phyloP scores from a whole-genome alignment of 2,888 invertebrate species.

The Dasypogon diadema region DNA sequence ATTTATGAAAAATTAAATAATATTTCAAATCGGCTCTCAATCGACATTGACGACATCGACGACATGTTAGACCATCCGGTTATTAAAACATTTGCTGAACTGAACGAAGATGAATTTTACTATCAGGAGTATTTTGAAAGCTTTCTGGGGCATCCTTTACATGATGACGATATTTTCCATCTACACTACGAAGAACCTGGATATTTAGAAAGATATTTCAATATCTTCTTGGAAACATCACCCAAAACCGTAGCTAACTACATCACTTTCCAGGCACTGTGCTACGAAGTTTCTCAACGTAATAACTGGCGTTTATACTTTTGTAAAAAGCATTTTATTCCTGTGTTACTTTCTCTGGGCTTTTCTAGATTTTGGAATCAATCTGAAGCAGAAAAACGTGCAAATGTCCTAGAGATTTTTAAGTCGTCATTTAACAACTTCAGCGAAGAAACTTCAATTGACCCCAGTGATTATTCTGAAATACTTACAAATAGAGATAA shows the following conservation, averaged over 20 bases:
- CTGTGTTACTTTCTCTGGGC: neutral
- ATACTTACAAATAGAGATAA: neutral
- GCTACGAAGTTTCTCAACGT: neutral
- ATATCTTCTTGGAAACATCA: neutral
- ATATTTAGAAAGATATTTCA: neutral
- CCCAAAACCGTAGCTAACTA: slow-evolving; percentile 3
- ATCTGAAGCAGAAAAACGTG: neutral
- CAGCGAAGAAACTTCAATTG: neutral
- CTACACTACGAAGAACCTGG: neutral
- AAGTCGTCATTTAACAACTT: neutral
- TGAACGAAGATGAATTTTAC: neutral
- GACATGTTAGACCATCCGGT: neutral
- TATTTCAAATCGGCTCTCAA: too few species aligned
- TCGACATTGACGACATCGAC: neutral
- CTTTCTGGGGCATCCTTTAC: neutral
- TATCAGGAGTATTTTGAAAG: neutral
- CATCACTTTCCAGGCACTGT: neutral
- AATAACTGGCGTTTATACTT: neutral
- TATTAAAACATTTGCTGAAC: neutral
- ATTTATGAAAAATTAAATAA: slow-evolving; percentile 2
- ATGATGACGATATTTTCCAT: slow-evolving; percentile 6
- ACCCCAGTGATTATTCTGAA: neutral
- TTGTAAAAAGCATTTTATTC: neutral
- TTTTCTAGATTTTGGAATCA: neutral
- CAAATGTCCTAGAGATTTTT: neutral